phyloP scores from a whole-genome alignment of 1,140 invertebrate species.

The Drosophila cardini region DNA sequence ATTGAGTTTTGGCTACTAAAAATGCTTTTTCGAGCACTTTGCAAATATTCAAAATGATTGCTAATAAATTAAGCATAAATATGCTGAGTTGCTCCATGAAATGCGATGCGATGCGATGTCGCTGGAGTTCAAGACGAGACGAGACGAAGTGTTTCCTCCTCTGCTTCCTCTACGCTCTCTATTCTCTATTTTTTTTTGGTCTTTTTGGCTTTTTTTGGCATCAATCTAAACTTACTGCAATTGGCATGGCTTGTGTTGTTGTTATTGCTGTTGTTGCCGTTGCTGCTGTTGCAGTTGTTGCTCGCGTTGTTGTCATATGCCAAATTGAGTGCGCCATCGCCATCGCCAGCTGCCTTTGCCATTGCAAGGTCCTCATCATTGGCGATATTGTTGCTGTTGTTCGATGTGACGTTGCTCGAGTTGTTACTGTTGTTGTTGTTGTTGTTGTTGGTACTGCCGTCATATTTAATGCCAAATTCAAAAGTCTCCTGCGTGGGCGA shows the following conservation, averaged over 20 bases:
- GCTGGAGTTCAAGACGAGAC: slow-evolving; percentile 3
- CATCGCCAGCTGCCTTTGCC: slow-evolving; percentile 48
- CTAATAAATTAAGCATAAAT: slow-evolving; percentile 76
- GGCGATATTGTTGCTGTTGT: slow-evolving; percentile 34
- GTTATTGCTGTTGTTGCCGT: slow-evolving; percentile 26
- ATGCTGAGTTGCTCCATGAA: slow-evolving; percentile 16
- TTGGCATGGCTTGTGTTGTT: slow-evolving; percentile 51
- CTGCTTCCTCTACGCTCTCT: not conserved
- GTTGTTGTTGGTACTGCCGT: slow-evolving; percentile 22
- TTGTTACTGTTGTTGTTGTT: slow-evolving; percentile 15
- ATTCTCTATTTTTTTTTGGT: not conserved
- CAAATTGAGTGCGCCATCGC: slow-evolving; percentile 60
- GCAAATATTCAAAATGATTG: slow-evolving; percentile 72
- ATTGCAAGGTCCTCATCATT: slow-evolving; percentile 52
- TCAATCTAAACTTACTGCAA: slow-evolving; percentile 65
- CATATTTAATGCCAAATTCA: slow-evolving; percentile 60
- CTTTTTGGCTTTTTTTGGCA: slow-evolving; percentile 34
- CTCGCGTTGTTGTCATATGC: slow-evolving; percentile 50
- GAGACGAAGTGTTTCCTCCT: not conserved
- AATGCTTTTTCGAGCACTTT: slow-evolving; percentile 62
- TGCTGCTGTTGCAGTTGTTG: slow-evolving; percentile 32
- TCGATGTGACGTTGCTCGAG: slow-evolving; percentile 18
- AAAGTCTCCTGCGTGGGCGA: slow-evolving; percentile 62
- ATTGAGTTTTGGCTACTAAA: slow-evolving; percentile 25
- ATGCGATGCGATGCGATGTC: not conserved